These are phyloP conservation scores for Helarctos malayanus DNA, from an alignment of 2,797 vertebrate species.

Conservation along the genomic window DNA sequence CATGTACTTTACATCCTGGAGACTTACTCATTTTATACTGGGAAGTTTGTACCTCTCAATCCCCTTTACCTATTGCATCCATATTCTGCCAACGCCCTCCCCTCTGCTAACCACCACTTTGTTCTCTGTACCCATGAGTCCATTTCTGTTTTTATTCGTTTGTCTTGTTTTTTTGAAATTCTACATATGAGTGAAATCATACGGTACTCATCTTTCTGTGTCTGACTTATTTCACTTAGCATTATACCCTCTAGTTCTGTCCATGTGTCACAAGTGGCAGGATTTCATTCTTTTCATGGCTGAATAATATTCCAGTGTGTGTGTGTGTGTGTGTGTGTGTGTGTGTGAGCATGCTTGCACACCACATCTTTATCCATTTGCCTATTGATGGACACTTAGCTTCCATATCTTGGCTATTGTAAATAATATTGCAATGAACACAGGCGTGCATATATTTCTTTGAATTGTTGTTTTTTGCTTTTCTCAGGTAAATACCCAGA, in stretches of 20 bases:
- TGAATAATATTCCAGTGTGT: not conserved
- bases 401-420: not conserved
- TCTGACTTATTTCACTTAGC: not conserved
- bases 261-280: not conserved
- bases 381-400: not conserved
- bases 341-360: no score
- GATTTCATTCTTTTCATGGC: not conserved
- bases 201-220: not conserved
- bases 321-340: rapidly evolving
- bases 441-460: not conserved
- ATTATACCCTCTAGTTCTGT: not conserved
- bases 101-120: not conserved
- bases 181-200: not conserved
- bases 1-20: not conserved
- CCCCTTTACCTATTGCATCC: not conserved
- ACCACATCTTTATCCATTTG: not conserved
- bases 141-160: not conserved
- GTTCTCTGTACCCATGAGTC: not conserved
- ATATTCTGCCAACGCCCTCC: not conserved
- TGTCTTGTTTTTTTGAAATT: not conserved
- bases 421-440: not conserved
- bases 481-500: not conserved
- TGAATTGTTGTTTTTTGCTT: not conserved
- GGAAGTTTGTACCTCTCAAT: not conserved
- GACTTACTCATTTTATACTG: not conserved